Evolutionary conservation across 2,888 invertebrate species (phyloP).

Genomic region (Linhomoeus sp.): DNA sequence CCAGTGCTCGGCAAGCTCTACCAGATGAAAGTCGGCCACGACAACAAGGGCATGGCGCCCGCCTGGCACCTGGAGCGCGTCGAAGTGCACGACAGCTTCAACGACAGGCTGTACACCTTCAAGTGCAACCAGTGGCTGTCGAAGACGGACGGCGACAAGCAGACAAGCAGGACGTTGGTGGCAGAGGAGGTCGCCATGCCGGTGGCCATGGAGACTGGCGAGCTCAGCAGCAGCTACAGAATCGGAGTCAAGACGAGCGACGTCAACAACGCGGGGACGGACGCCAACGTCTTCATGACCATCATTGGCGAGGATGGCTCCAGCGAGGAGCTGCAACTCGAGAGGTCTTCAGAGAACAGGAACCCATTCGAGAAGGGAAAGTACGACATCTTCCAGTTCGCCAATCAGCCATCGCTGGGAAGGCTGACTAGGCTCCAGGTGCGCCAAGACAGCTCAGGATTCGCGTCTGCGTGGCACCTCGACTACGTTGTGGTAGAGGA

Average conservation of each 20-base stretch:
- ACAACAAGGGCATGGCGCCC: conserved; percentile 25
- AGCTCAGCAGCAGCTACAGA: background rate
- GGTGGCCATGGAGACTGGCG: too few relatives aligned
- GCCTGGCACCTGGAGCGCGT: conserved; percentile 2
- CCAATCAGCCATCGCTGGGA: background rate
- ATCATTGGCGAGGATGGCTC: too few relatives aligned
- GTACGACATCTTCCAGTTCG: conserved; percentile 26
- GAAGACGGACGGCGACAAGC: conserved; percentile 28
- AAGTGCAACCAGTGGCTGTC: conserved; percentile 27
- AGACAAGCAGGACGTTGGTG: conserved; percentile 18
- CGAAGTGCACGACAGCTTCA: background rate
- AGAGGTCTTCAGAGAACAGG: too few relatives aligned
- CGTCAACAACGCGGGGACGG: too few relatives aligned
- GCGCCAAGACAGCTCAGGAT: conserved; percentile 28
- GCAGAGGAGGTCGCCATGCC: background rate
- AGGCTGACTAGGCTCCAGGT: conserved; percentile 29
- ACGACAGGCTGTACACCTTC: background rate
- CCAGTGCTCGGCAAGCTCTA: background rate
- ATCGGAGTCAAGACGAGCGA: background rate
- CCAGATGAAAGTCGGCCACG: conserved; percentile 25
- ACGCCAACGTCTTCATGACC: too few relatives aligned
- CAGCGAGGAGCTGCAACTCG: too few relatives aligned
- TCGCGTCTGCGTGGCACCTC: conserved; percentile 30
- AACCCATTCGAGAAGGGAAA: conserved; percentile 27
- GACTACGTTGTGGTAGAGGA: conserved; percentile 11